Evolutionary conservation across 2,888 invertebrate species (phyloP).

Genomic region (Fabriciana adippe): DNA sequence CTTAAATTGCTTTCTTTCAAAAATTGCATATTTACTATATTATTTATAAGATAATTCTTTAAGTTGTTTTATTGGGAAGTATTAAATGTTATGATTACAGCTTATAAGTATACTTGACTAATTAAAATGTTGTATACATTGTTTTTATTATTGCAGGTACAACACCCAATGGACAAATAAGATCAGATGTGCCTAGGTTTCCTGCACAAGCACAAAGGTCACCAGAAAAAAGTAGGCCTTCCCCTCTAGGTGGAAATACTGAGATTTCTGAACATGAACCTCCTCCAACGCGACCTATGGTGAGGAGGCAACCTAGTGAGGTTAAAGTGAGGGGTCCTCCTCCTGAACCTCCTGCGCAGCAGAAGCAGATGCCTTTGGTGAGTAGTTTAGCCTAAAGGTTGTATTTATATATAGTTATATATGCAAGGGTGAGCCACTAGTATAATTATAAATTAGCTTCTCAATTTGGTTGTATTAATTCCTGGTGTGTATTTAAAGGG

Average conservation of each 20-base stretch:
- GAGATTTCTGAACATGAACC: constrained; percentile 62
- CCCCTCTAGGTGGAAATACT: constrained; percentile 54
- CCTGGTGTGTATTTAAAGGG: too few species aligned
- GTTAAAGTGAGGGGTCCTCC: constrained; percentile 87
- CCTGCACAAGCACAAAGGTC: constrained; percentile 60
- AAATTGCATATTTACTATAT: too few species aligned
- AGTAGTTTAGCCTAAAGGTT: constrained; percentile 46
- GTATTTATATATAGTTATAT: too few species aligned
- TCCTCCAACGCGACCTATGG: constrained; percentile 52
- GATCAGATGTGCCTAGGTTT: constrained; percentile 63
- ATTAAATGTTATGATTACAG: too few species aligned
- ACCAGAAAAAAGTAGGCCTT: constrained; percentile 61
- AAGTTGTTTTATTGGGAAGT: too few species aligned
- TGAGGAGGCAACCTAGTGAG: constrained; percentile 71
- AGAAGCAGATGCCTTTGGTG: constrained; percentile 86
- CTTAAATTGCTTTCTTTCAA: too few species aligned
- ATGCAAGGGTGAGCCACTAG: too few species aligned
- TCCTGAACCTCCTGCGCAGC: constrained; percentile 89
- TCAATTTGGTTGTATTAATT: too few species aligned
- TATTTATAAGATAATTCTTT: too few species aligned
- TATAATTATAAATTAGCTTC: too few species aligned
- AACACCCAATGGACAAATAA: constrained; percentile 70
- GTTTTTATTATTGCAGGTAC: constrained; percentile 50
- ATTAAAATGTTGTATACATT: neutral
- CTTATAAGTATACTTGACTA: neutral